phyloP scores from a whole-genome alignment of 2,113 vertebrate genomes.

The Microcebus tavaratra region DNA sequence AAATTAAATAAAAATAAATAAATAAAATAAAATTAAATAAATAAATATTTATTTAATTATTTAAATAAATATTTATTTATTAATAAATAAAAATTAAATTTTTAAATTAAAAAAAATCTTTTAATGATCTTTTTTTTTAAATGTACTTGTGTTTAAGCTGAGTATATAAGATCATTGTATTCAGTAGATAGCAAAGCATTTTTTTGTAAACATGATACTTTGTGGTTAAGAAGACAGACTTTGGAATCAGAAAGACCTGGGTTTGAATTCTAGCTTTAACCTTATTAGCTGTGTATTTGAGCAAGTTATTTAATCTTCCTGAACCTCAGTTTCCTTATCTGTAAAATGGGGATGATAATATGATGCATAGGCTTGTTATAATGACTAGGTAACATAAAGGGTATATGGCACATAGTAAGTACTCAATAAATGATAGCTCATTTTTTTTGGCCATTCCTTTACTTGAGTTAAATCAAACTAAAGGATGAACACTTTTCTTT shows the following conservation, averaged over 20 bases:
- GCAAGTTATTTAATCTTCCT: not conserved
- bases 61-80: too few relatives aligned
- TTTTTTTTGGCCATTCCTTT: not conserved
- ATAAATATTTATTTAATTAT: too few relatives aligned
- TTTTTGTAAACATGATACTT: not conserved
- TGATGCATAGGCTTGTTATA: not conserved
- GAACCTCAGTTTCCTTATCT: not conserved
- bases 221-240: not conserved
- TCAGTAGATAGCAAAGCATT: not conserved
- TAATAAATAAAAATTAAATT: too few relatives aligned
- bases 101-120: too few relatives aligned
- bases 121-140: not conserved
- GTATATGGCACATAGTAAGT: not conserved
- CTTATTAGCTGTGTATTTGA: not conserved
- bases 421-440: not conserved
- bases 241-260: not conserved
- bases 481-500: not conserved
- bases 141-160: not conserved
- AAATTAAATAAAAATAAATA: too few relatives aligned
- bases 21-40: too few relatives aligned
- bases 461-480: not conserved
- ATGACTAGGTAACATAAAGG: not conserved
- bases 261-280: slow-evolving; percentile 12
- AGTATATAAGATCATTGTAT: not conserved
- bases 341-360: not conserved